Percentiles rank a stretch among this genome's conserved stretches.
Conservation (phyloP, 2,113 vertebrate species). For the Campylomormyrus tamandua region DNA sequence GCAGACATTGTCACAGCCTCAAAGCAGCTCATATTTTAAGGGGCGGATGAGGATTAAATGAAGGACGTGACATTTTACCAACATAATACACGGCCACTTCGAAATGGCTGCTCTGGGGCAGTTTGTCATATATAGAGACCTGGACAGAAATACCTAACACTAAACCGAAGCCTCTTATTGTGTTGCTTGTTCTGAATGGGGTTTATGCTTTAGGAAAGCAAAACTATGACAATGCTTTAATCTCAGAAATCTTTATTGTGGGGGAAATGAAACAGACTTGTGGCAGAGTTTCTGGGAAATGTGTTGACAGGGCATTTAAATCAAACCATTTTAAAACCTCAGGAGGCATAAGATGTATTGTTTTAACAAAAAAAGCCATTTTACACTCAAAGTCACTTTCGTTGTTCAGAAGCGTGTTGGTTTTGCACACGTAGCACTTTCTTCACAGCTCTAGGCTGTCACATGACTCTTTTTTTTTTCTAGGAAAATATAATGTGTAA, state of each 20-base stretch:
- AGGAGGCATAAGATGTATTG: background rate
- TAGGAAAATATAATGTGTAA: background rate
- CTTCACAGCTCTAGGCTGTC: background rate
- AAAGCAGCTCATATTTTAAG: background rate
- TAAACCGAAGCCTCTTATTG: background rate
- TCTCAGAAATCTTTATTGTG: conserved; percentile 12
- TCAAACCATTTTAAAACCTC: background rate
- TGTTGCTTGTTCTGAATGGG: background rate
- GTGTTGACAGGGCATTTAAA: background rate
- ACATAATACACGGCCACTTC: background rate
- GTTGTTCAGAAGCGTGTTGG: background rate
- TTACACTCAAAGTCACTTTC: background rate
- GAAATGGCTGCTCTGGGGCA: background rate
- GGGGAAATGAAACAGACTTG: background rate
- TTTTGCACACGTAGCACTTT: background rate
- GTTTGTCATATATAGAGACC: background rate
- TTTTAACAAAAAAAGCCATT: background rate
- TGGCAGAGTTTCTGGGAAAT: background rate
- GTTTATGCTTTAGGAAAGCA: background rate
- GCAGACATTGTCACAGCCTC: background rate
- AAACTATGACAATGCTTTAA: background rate
- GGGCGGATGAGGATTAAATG: background rate
- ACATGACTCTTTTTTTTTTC: background rate
- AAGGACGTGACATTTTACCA: background rate
- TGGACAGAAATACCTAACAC: background rate